Conservation (phyloP, 2,888 invertebrate genomes). For the Trachelus tabidus region DNA sequence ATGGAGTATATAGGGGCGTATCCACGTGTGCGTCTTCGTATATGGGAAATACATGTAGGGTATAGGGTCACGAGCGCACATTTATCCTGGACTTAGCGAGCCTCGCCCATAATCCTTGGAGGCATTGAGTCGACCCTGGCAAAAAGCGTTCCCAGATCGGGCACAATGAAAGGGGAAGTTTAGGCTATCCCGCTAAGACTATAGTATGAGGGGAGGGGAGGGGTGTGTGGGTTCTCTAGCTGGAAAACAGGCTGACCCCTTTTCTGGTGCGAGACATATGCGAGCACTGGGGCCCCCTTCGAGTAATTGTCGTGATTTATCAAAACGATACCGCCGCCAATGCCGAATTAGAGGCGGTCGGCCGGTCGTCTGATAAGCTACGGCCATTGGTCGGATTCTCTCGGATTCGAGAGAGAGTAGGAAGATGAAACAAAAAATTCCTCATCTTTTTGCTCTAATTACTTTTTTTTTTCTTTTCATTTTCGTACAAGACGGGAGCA, state of each 20-base stretch:
- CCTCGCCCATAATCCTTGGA: slow-evolving; percentile 15
- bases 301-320: slow-evolving; percentile 59
- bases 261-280: slow-evolving; percentile 47
- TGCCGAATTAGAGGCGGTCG: slow-evolving; percentile 38
- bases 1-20: too few relatives aligned
- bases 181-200: slow-evolving; percentile 9
- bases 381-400: slow-evolving; percentile 11
- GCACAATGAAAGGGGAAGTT: slow-evolving; percentile 35
- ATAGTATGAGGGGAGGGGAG: too few relatives aligned
- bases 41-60: too few relatives aligned
- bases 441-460: too few relatives aligned
- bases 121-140: slow-evolving; percentile 23
- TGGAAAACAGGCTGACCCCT: slow-evolving; percentile 16
- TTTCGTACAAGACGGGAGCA: too few relatives aligned
- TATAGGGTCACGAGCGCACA: slow-evolving; percentile 2
- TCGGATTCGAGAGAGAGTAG: background rate
- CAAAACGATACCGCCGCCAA: slow-evolving; percentile 49
- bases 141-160: slow-evolving; percentile 45
- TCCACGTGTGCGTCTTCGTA: too few relatives aligned
- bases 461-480: too few relatives aligned
- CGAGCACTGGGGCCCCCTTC: slow-evolving; percentile 19
- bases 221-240: too few relatives aligned
- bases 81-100: slow-evolving; percentile 23
- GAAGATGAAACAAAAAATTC: too few relatives aligned
- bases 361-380: slow-evolving; percentile 22